Percentiles rank a stretch among this genome's conserved stretches.
phyloP scores from a whole-genome alignment of 2,888 invertebrate species.

The Argynnis bischoffii region DNA sequence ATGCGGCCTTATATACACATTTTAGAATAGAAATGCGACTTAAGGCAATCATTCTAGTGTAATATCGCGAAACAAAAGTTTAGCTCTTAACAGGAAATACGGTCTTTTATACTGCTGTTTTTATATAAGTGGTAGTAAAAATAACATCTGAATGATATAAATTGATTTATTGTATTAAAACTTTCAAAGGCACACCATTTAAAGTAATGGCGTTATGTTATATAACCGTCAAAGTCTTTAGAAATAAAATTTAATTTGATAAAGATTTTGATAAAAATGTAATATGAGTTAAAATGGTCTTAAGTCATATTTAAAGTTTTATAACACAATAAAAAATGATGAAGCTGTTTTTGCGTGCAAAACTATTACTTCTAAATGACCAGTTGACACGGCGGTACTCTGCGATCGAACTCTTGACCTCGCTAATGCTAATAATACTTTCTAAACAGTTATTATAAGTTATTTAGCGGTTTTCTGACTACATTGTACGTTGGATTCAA shows the following conservation, averaged over 20 bases:
- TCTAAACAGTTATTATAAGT: slow-evolving; percentile 65
- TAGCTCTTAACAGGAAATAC: slow-evolving; percentile 1
- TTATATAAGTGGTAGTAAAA: too few species aligned
- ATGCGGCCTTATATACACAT: slow-evolving; percentile 17
- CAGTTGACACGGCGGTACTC: slow-evolving; percentile 26
- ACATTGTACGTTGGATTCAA: slow-evolving; percentile 48
- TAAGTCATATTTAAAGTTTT: background rate
- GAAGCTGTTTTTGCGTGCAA: slow-evolving; percentile 10
- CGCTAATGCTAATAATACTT: slow-evolving; percentile 61
- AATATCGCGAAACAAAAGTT: slow-evolving; percentile 8
- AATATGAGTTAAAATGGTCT: background rate
- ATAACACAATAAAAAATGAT: slow-evolving; percentile 3
- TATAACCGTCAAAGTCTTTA: background rate
- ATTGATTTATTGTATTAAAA: background rate
- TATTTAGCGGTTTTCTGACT: slow-evolving; percentile 44
- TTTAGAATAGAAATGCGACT: background rate
- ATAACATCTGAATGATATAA: background rate
- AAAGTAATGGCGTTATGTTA: background rate
- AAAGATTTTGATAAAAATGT: too few species aligned
- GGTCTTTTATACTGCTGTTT: too few species aligned
- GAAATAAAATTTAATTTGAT: background rate
- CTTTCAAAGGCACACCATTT: background rate
- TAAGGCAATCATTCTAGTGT: background rate
- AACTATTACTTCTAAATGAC: slow-evolving; percentile 7
- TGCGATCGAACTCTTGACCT: slow-evolving; percentile 45